phyloP scores from a whole-genome alignment of 2,888 invertebrate genomes.

The Caenorhabditis angaria region DNA sequence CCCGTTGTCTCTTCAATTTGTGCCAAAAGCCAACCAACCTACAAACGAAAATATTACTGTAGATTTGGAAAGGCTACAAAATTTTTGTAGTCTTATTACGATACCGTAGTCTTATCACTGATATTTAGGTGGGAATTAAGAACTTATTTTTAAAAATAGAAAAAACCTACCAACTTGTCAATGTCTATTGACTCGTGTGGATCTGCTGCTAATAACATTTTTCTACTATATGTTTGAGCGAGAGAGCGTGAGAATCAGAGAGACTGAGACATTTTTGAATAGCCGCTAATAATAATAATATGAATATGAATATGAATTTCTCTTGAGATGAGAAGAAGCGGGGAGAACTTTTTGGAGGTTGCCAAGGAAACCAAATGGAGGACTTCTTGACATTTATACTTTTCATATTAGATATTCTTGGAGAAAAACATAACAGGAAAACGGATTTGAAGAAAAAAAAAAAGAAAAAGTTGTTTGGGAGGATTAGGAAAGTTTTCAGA shows the following conservation, averaged over 20 bases:
- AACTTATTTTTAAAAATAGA: conserved; percentile 1
- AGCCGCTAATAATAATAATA: background rate
- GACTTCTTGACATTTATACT: too few relatives aligned
- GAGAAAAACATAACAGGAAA: background rate
- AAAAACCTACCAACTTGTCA: conserved; percentile 44
- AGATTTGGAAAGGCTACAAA: background rate
- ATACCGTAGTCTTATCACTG: background rate
- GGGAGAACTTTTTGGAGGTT: background rate
- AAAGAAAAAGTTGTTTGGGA: too few relatives aligned
- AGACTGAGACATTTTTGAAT: conserved; percentile 6
- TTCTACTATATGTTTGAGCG: too few relatives aligned
- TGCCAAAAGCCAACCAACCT: conserved; percentile 38
- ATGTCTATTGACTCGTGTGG: conserved; percentile 47
- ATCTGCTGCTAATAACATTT: conserved; percentile 50
- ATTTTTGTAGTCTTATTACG: too few relatives aligned
- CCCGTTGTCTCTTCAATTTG: conserved; percentile 18
- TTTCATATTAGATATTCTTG: background rate
- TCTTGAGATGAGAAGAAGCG: background rate
- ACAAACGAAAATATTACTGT: too few relatives aligned
- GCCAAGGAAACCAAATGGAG: background rate
- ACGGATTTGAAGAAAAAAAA: background rate
- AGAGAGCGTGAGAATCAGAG: conserved; percentile 13
- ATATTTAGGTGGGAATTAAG: background rate
- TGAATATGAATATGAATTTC: background rate
- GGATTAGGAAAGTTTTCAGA: too few relatives aligned